Percentiles rank a stretch among this genome's conserved stretches.
Evolutionary conservation across 2,888 invertebrate genomes (phyloP).

Genomic region (Theodoxus fluviatilis): DNA sequence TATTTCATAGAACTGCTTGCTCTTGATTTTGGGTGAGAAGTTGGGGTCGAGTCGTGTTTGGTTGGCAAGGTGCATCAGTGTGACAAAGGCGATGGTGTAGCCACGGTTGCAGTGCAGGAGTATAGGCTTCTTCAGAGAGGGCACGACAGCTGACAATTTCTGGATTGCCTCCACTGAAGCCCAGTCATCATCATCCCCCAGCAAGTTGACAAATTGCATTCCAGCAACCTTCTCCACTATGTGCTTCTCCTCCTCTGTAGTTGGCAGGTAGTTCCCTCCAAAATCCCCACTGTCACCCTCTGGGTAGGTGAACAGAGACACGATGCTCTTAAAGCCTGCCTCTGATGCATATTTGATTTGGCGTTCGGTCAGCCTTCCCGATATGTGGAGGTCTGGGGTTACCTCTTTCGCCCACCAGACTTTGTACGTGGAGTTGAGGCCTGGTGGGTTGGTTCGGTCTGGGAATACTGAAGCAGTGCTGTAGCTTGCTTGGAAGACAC

Average conservation of each 20-base stretch:
- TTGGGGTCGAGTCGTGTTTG: slow-evolving; percentile 40
- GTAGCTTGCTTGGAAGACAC: too few relatives aligned
- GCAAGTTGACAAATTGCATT: slow-evolving; percentile 42
- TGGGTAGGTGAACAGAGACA: slow-evolving; percentile 45
- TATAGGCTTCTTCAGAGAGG: slow-evolving; percentile 35
- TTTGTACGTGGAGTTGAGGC: slow-evolving; percentile 45
- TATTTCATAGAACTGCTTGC: slow-evolving; percentile 45
- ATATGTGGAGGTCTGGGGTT: slow-evolving; percentile 48
- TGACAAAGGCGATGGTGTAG: slow-evolving; percentile 46
- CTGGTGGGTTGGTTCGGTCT: slow-evolving; percentile 35
- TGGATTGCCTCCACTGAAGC: slow-evolving; percentile 43
- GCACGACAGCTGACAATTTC: slow-evolving; percentile 37
- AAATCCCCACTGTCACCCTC: slow-evolving; percentile 34
- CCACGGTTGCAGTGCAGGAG: slow-evolving; percentile 45
- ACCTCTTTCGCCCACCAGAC: slow-evolving; percentile 59
- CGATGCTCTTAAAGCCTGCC: slow-evolving; percentile 50
- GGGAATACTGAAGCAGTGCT: slow-evolving; percentile 31
- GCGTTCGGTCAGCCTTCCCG: slow-evolving; percentile 49
- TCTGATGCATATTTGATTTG: slow-evolving; percentile 58
- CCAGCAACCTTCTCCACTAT: slow-evolving; percentile 39
- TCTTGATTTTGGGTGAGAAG: slow-evolving; percentile 42
- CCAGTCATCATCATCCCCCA: slow-evolving; percentile 47
- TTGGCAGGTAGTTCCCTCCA: slow-evolving; percentile 47
- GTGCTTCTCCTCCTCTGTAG: slow-evolving; percentile 39
- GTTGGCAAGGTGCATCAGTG: slow-evolving; percentile 48